Evolutionary conservation across 2,113 vertebrate genomes (phyloP), one percentile per base, ranked within the genome.

Genomic region (Fregetta grallaria): DNA sequence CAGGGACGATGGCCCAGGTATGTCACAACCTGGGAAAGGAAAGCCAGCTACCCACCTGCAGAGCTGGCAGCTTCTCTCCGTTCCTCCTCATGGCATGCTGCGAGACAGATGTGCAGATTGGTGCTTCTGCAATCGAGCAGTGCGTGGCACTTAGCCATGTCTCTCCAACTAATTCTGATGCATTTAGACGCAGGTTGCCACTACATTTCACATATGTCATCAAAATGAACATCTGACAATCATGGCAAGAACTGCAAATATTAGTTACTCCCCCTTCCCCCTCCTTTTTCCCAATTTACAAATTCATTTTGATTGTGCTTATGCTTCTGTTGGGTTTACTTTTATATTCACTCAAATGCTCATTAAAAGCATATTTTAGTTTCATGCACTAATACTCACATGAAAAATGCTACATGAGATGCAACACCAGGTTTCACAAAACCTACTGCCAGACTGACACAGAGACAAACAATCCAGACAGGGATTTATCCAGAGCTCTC

Each of bases 151-250:
- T 29, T 3, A 0, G 75, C 71, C 88, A 84, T 2, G 10, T 29
- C n/a, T 80, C 68, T 34, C 84, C 56, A 32, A 22, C 52, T 68
- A 3, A 17, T 53, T 70, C 10, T 59, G 53, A 53, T 62, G 55
- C 55, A 26, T 50, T 94, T 16, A 74, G n/a, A 27, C 4, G 3
- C 68, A 86, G 88, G 50, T 59, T 86, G 72, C 65, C 59, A 30
- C 71, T 47, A 68, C 55, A 16, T 36, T 86, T 90, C 88, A 90
- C 68, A 63, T 74, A 77, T 34, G 74, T 74, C 79, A 83, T 38
- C 82, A 40, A 86, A 96, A 90, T 10, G 68, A 95, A 92, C 59
- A 84, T 62, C 78, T 93, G 82, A 94, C 65, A 86, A 27, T 27
- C 74, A 19, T 1, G 63, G 72, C 67, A 71, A 83, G 75, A 86